Base-by-base conservation (phyloP, 2,113 vertebrate genomes). In the Cheilinus undulatus region DNA sequence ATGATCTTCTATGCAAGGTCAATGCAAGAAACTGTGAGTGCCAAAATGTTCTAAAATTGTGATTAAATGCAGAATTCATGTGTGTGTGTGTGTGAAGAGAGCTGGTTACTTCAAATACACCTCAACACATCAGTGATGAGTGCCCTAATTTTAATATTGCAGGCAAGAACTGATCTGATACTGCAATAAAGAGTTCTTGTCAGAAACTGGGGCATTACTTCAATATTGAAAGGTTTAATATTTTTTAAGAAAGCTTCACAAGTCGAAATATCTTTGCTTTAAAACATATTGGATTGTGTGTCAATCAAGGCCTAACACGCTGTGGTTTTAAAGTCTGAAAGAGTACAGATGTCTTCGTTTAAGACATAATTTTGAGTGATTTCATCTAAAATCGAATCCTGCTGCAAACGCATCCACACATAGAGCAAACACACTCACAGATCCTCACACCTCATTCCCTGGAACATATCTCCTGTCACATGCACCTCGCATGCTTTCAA, bases 401-500 rank as follows among this genome's bases (percentile, higher is more conserved):
- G 38, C 9, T 67, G 54, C 53, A 70, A 72, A 73, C 64, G 60
- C 52, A 62, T 13, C 74, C 40, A 73, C 64, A 46, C 53, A 48
- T 1, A 48, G 66, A 43, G 69, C 38, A 34, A 40, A n/a, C 49
- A 70, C 73, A 70, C 73, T 50, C 69, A 57, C 50, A 54, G 67
- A 75, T 70, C 63, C 86, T 50, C 72, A 76, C 86, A 85, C 72
- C 87, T 84, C 82, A 82, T 87, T 89, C 83, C 75, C 74, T 86
- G 82, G 83, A 89, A 86, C 90, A 88, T 82, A 84, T 86, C 85
- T 85, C 58, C 73, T 79, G 82, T 89, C 85, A 88, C 82, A 86
- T 69, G 62, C 80, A 63, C 74, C 67, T 67, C 34, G 49, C 71
- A 57, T 3, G 38, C 86, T 83, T 63, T 79, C 82, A 54, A 57